Evolutionary conservation across 2,113 vertebrate genomes (phyloP), one percentile per base, ranked within the genome.

Genomic region (Hiodon tergisus): DNA sequence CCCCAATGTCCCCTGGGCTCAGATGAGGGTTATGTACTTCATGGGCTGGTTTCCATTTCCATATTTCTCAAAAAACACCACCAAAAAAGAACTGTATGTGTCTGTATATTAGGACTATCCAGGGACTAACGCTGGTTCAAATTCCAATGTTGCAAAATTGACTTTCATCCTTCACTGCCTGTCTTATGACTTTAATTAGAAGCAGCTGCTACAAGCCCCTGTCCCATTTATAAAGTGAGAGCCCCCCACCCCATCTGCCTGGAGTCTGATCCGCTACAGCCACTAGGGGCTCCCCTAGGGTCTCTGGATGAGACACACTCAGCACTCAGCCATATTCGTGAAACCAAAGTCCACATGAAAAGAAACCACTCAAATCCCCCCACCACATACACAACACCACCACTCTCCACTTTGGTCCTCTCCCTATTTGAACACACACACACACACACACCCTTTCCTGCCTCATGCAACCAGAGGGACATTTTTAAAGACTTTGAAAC

Each of bases 131-230:
- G 53, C 68, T 71, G 58, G 57, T 66, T 69, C 14, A 75, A 46
- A 59, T 66, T 68, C 54, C 67, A 13, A 75, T 67, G 69, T 72
- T 78, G 63, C 71, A 62, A 60, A 71, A 76, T 31, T 74, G 46
- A 65, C 59, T 52, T 55, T 73, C 59, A 63, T 53, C 59, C 10
- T 6, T 10, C 52, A 11, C 14, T 69, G 59, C 59, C 62, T 67
- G 76, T 55, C 69, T 78, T 76, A 16, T 48, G 47, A 72, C 62
- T 72, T 72, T 78, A 78, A 78, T 76, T 67, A 72, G 50, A 54
- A 78, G 9, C 78, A 78, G 73, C 77, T 78, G 77, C 17, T n/a
- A 10, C 3, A 14, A 10, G 14, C 69, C 16, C 51, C 31, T 10
- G 10, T 16, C 48, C 16, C 14, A 66, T 47, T 60, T 10, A 59